phyloP scores from a whole-genome alignment of 1,140 invertebrate species.

The Cotesia chilonis region DNA sequence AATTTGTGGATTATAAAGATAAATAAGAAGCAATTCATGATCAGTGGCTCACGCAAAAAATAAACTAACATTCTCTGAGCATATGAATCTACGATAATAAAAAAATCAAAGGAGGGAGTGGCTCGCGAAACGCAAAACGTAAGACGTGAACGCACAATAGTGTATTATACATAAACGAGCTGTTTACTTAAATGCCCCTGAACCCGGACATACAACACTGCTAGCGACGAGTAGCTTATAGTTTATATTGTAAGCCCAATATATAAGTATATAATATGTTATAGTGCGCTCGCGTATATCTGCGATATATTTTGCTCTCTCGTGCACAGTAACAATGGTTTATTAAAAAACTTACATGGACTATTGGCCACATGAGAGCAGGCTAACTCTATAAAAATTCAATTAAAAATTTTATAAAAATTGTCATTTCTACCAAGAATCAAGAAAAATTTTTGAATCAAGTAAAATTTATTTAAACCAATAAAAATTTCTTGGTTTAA shows the following conservation, averaged over 20 bases:
- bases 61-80: background rate
- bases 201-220: slow-evolving; percentile 48
- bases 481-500: no score
- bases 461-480: no score
- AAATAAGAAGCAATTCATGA: slow-evolving; percentile 11
- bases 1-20: background rate
- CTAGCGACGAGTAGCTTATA: background rate
- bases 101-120: slow-evolving; percentile 13
- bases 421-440: no score
- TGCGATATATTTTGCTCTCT: background rate
- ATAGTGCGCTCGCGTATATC: background rate
- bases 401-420: no score
- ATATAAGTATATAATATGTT: slow-evolving; percentile 26
- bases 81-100: slow-evolving; percentile 8
- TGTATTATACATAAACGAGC: slow-evolving; percentile 41
- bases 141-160: slow-evolving; percentile 35
- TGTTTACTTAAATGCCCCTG: slow-evolving; percentile 42
- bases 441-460: no score
- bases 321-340: no score
- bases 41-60: background rate
- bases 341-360: slow-evolving; percentile 45
- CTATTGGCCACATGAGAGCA: slow-evolving; percentile 45
- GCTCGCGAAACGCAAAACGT: slow-evolving; percentile 38
- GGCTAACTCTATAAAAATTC: slow-evolving; percentile 6
- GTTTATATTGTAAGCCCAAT: slow-evolving; percentile 32